These are phyloP conservation scores for Tiliqua scincoides DNA, from an alignment of 2,113 vertebrate species.

Conservation along the genomic window DNA sequence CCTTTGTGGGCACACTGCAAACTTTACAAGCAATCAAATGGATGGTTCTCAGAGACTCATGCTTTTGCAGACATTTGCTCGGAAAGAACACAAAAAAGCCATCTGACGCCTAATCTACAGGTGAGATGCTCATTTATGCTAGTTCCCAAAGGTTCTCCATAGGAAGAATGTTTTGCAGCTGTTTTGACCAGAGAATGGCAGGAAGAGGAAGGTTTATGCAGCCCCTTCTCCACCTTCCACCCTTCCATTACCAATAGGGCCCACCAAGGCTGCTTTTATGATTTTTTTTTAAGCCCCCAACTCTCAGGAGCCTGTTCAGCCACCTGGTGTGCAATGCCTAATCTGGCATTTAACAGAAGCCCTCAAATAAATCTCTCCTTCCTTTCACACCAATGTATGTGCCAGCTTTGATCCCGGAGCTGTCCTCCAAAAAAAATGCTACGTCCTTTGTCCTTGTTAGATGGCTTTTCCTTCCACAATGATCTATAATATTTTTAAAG, in stretches of 20 bases:
- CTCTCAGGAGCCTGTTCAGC: neutral
- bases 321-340: neutral
- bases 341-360: neutral
- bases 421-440: neutral
- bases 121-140: too few relatives aligned
- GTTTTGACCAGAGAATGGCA: neutral
- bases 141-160: too few relatives aligned
- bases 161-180: neutral
- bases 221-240: neutral
- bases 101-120: too few relatives aligned
- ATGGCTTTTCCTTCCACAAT: constrained; percentile 30
- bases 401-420: constrained; percentile 6
- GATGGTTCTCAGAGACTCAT: too few relatives aligned
- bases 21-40: too few relatives aligned
- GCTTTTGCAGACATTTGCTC: too few relatives aligned
- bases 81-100: too few relatives aligned
- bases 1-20: too few relatives aligned
- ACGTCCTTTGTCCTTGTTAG: neutral
- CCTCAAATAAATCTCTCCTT: neutral
- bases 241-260: neutral
- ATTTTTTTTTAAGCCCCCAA: neutral
- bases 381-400: neutral
- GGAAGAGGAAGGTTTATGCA: neutral
- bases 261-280: neutral
- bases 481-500: constrained; percentile 21